phyloP scores from a whole-genome alignment of 2,888 invertebrate genomes.

The Polydrusus pterygomalis region DNA sequence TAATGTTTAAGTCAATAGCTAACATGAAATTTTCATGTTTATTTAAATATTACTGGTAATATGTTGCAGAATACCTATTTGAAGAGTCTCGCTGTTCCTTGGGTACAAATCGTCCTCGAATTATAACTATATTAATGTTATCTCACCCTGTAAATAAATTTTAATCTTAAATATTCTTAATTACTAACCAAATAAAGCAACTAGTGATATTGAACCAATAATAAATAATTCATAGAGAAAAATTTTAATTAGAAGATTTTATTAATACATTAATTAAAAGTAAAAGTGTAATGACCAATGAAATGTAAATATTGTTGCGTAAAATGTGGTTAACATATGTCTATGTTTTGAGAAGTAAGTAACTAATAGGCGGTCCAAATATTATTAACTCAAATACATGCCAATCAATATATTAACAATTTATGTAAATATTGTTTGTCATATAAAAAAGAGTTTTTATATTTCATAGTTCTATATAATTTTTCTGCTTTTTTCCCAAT shows the following conservation, averaged over 20 bases:
- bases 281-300: slow-evolving; percentile 43
- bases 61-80: too few relatives aligned
- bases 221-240: slow-evolving; percentile 2
- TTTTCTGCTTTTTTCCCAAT: too few relatives aligned
- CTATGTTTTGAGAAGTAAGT: not conserved
- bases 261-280: slow-evolving; percentile 37
- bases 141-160: not conserved
- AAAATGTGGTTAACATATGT: not conserved
- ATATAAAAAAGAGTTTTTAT: too few relatives aligned
- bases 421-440: too few relatives aligned
- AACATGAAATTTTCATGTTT: too few relatives aligned
- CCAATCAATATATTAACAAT: too few relatives aligned
- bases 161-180: not conserved
- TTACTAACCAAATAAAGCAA: slow-evolving; percentile 3
- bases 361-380: not conserved
- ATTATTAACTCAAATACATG: not conserved
- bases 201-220: not conserved
- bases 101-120: too few relatives aligned
- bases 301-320: slow-evolving; percentile 11
- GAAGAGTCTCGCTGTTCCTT: too few relatives aligned
- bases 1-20: too few relatives aligned
- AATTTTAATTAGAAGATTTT: slow-evolving; percentile 21
- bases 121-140: not conserved
- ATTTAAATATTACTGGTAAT: too few relatives aligned
- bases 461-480: too few relatives aligned